Base-by-base conservation (phyloP, 2,888 invertebrate genomes). In the Athripsodes cinereus region DNA sequence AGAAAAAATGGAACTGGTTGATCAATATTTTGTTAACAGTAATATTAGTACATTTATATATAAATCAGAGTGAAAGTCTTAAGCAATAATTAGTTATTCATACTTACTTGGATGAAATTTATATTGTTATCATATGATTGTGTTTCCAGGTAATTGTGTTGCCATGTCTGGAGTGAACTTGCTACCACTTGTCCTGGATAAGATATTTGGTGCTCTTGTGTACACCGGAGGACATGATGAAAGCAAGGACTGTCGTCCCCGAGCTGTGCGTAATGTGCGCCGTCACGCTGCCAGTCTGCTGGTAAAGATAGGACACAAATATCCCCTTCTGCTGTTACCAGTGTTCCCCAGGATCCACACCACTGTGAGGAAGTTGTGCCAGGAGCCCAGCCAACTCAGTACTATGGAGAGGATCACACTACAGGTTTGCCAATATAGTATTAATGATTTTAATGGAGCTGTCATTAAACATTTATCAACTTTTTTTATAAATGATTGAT, bases 211-310 rank as follows among this genome's bases (percentile, higher is more conserved):
- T 1, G 87, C 92, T 10, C 75, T 94, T 13, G 85, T 91, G 22
- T 89, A 89, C 69, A 83, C 84, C 58, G 81, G 83, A 6, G 59
- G 71, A 71, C 6, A 85, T 52, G 53, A 59, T 26, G 63, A 63
- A 49, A 57, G 61, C 51, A 63, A 84, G 66, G 82, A 82, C 53
- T 81, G 84, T 1, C 78, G 88, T 61, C 84, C 86, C 13, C 82
- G 87, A 56, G 84, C 87, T 2, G 88, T 92, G 35, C 91, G 90
- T 74, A 92, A 92, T 69, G 86, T 94, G 8, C 79, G 94, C 2
- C 81, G 93, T 0, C 96, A 96, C 73, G 94, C 94, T 5, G 93
- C 93, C 21, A 90, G 92, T 6, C 75, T 93, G 21, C 86, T 96
- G 75, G 93, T 96, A 11, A 95, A 95, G 73, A 84, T 95, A 47